Base-by-base conservation (phyloP, 2,888 invertebrate genomes). In the Dioctria linearis region DNA sequence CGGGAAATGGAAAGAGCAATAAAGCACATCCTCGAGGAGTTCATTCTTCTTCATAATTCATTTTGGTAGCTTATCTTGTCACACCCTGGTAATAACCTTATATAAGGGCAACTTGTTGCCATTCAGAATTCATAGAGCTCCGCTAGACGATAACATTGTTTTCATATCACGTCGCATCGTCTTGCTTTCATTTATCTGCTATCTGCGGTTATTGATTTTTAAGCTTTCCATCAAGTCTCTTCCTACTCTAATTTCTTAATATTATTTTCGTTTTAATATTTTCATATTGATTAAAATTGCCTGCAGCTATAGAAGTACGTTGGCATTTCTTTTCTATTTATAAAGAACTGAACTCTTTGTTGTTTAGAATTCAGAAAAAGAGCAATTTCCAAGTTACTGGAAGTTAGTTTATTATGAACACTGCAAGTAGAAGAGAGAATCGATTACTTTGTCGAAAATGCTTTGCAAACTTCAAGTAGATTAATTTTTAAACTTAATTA, bases 31-130 rank as follows among this genome's bases (percentile, higher is more conserved):
- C 51, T 46, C 51, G 40, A 69, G 69, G 37, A 69, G 51, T 69
- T 49, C 51, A 69, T 69, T 69, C 51, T 49, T 69, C 54, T 69
- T 51, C 54, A 54, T 54, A 69, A 69, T 69, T 69, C 54, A 69
- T 39, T 69, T 54, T 69, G 51, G n/a, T 54, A 51, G 69, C 51
- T 69, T 69, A 69, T 69, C 54, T 69, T 54, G 69, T 54, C 40
- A 69, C 40, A 69, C 51, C 37, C 54, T 69, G 69, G 40, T 69
- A 69, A 69, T 69, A 69, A 69, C 69, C 69, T 54, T 69, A 69
- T 51, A 69, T 69, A 54, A 51, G 40, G 51, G 69, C 69, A 51
- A 69, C 69, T 69, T 69, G 69, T 69, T 69, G 69, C 69, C 54
- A 51, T 69, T 54, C 54, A 54, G 51, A 25, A 54, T 11, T 69